Percentiles rank a stretch among this genome's conserved stretches.
Evolutionary conservation across 2,888 invertebrate genomes (phyloP).

Genomic region (Macrophya annulata): DNA sequence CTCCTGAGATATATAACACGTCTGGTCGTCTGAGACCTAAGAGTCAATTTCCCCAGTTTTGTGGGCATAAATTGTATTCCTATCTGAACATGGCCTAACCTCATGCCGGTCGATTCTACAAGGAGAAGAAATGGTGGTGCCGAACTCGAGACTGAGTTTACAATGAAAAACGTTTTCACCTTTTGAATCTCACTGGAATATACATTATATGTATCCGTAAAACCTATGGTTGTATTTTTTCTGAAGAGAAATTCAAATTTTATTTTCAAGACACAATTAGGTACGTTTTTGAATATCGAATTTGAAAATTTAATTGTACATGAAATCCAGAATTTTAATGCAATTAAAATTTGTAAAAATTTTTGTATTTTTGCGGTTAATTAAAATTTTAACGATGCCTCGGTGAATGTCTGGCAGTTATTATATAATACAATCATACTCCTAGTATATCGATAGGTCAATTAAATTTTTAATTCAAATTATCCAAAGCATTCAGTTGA

Average conservation of each 20-base stretch:
- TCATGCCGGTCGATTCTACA: not conserved
- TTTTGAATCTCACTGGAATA: not conserved
- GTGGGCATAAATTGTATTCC: constrained; percentile 30
- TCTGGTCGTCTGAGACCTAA: constrained; percentile 2
- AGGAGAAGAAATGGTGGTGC: constrained; percentile 8
- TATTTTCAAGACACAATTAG: not conserved
- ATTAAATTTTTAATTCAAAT: not conserved
- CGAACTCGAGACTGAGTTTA: constrained; percentile 12
- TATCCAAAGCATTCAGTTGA: not conserved
- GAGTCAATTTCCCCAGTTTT: constrained; percentile 27
- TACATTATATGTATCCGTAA: not conserved
- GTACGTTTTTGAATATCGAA: not conserved
- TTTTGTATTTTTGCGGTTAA: not conserved
- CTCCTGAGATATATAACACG: constrained; percentile 13
- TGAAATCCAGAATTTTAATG: not conserved
- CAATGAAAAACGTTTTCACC: constrained; percentile 29
- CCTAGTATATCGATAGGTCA: not conserved
- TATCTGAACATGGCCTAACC: constrained; percentile 22
- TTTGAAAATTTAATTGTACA: not conserved
- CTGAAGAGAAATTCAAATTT: not conserved
- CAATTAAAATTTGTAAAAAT: not conserved
- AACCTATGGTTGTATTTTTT: not conserved
- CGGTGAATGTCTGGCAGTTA: not conserved
- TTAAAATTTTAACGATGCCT: not conserved
- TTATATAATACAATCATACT: not conserved